phyloP scores from a whole-genome alignment of 2,797 vertebrate species.

The Ibycter americanus region DNA sequence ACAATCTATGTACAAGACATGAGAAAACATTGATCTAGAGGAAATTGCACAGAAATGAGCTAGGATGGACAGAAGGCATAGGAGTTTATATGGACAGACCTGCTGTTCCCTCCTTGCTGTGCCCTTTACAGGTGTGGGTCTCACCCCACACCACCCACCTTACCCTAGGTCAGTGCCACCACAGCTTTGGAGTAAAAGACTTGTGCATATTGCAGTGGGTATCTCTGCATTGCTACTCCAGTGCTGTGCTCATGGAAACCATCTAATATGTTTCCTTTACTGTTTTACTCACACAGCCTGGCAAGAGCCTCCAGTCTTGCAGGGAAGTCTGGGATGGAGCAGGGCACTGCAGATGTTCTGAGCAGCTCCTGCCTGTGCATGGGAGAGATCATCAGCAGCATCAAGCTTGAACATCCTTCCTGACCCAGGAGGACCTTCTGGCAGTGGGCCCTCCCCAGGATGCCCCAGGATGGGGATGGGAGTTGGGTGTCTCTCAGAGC shows the following conservation, averaged over 20 bases:
- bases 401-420: background rate
- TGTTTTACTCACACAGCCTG: background rate
- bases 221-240: background rate
- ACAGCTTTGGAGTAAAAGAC: background rate
- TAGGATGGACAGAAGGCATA: rapidly evolving
- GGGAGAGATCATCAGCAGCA: background rate
- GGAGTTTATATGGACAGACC: background rate
- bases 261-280: background rate
- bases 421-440: background rate
- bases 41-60: background rate
- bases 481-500: background rate
- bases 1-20: background rate
- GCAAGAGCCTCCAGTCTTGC: background rate
- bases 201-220: background rate
- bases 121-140: background rate
- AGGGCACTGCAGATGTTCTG: background rate
- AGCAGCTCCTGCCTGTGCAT: background rate
- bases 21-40: background rate
- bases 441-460: background rate
- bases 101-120: background rate
- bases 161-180: background rate
- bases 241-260: background rate
- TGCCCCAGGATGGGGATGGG: background rate
- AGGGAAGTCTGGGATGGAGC: background rate
- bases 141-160: background rate